phyloP scores from a whole-genome alignment of 1,140 invertebrate genomes.

The Latrodectus geometricus region DNA sequence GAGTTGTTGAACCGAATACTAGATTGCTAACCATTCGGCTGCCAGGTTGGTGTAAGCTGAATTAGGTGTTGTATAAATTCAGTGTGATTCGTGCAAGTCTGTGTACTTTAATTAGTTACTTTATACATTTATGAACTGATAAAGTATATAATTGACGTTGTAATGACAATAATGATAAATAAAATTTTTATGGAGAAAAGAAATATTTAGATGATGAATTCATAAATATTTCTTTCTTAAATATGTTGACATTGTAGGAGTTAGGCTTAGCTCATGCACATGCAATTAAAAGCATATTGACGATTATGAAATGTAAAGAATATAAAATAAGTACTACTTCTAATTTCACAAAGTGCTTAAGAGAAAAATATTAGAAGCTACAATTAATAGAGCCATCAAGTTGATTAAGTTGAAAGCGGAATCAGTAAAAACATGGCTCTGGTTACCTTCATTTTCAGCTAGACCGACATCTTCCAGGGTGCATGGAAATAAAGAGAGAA shows the following conservation, averaged over 20 bases:
- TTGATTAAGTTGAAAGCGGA: constrained; percentile 4
- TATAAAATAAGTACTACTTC: background rate
- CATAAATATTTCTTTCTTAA: background rate
- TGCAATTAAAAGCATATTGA: background rate
- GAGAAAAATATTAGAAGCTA: constrained; percentile 1
- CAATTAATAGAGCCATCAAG: constrained; percentile 7
- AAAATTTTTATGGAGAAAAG: no score
- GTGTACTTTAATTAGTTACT: no score
- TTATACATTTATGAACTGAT: no score
- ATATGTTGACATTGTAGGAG: background rate
- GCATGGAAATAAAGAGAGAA: constrained; percentile 61
- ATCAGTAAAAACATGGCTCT: constrained; percentile 41
- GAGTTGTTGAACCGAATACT: no score
- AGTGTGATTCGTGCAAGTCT: no score
- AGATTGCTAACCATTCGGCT: no score
- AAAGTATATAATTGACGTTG: no score
- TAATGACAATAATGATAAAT: no score
- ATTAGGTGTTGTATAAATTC: no score
- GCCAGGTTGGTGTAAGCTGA: no score
- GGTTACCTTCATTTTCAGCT: constrained; percentile 54
- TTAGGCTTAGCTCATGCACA: constrained; percentile 2
- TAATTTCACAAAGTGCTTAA: background rate
- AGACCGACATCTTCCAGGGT: constrained; percentile 46
- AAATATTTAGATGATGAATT: background rate
- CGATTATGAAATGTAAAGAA: background rate